Evolutionary conservation across 2,113 vertebrate species (phyloP), one percentile per base, ranked within the genome.

Genomic region (Diadophis punctatus): DNA sequence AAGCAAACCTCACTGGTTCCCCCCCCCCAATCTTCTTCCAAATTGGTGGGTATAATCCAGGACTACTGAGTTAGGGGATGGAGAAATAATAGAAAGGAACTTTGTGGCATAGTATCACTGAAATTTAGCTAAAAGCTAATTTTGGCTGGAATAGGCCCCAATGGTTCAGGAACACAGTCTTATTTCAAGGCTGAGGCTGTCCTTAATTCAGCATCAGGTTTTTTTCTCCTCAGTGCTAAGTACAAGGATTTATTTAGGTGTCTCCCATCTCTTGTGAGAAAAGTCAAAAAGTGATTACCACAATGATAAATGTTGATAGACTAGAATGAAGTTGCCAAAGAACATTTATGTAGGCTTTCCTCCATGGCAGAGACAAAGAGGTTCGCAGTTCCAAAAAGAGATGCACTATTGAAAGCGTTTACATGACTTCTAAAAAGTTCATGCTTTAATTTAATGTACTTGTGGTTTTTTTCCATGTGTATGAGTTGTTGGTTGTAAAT

Each of bases 401-500:
- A 97, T 98, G 97, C 97, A 98, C 98, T 97, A 97, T 95, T 95
- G 95, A 95, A 93, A 96, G 93, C 97, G 97, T 98, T 98, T 98
- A 98, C 97, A 98, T 90, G 95, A 96, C 91, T 96, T 95, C 93
- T 55, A 96, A 95, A 95, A 96, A 95, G 95, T 95, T 96, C 96
- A 96, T 93, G 93, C 95, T 94, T 97, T 98, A 98, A 98, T 98
- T 98, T 98, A 98, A 97, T 95, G 96, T 97, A 90, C 97, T 97
- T 93, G 94, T 10, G 49, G 1, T 1, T 87, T 97, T 46, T 96
- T 96, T 95, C 97, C 96, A 43, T 34, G 56, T 51, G 43, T 68
- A 93, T 97, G 96, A 96, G 96, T 97, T 96, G 97, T 97, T 96
- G 97, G 96, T 96, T 98, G 97, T 98, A 98, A 97, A 98, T 98